These are phyloP conservation scores for Amphipyra tragopoginis DNA, from an alignment of 2,888 invertebrate species.

Conservation along the genomic window DNA sequence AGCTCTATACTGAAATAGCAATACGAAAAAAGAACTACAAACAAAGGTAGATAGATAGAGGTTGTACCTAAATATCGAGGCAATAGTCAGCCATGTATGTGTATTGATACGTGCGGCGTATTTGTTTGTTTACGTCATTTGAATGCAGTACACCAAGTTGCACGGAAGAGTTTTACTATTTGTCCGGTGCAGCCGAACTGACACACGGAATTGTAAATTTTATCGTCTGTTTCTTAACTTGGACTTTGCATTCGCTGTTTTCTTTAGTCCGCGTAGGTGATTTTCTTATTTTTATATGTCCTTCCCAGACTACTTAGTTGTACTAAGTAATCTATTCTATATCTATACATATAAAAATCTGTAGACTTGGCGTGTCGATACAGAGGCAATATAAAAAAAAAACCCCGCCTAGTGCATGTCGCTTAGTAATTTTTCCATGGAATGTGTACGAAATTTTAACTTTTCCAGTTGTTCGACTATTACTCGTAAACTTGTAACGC, in stretches of 20 bases:
- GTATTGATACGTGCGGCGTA: slow-evolving; percentile 65
- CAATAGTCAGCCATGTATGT: slow-evolving; percentile 56
- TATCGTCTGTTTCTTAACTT: slow-evolving; percentile 78
- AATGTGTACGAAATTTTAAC: too few relatives aligned
- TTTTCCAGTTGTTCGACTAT: too few relatives aligned
- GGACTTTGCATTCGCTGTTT: slow-evolving; percentile 21
- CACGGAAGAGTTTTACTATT: slow-evolving; percentile 85
- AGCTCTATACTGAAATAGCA: slow-evolving; percentile 8
- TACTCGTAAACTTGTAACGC: too few relatives aligned
- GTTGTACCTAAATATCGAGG: slow-evolving; percentile 14
- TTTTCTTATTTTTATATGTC: too few relatives aligned
- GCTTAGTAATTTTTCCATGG: too few relatives aligned
- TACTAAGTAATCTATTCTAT: too few relatives aligned
- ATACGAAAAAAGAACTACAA: slow-evolving; percentile 38
- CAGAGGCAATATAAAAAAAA: too few relatives aligned
- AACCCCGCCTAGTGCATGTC: too few relatives aligned
- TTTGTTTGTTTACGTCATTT: slow-evolving; percentile 76
- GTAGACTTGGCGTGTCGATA: too few relatives aligned
- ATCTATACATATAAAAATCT: too few relatives aligned
- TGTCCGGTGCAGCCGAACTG: slow-evolving; percentile 82
- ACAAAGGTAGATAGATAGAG: slow-evolving; percentile 59
- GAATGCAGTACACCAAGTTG: slow-evolving; percentile 78
- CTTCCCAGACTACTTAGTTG: too few relatives aligned
- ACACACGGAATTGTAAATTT: slow-evolving; percentile 86
- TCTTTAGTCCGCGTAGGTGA: too few relatives aligned